These are phyloP conservation scores for Portevinia maculata DNA, from an alignment of 2,888 invertebrate genomes.

Conservation along the genomic window DNA sequence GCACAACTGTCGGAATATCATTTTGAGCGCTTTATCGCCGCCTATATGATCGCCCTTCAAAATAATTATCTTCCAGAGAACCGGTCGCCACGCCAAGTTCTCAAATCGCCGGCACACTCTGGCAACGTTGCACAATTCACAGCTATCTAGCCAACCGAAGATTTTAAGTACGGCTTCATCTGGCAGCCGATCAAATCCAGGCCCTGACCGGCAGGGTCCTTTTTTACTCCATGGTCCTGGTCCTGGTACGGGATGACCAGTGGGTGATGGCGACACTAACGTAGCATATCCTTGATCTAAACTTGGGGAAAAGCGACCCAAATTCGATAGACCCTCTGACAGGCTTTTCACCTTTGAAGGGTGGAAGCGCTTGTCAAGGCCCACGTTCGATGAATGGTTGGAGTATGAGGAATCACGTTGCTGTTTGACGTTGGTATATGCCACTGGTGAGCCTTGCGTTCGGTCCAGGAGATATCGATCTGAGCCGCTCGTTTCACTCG, in stretches of 20 bases:
- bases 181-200: conserved; percentile 85
- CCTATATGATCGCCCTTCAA: conserved; percentile 85
- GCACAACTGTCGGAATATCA: conserved; percentile 86
- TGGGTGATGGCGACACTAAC: conserved; percentile 86
- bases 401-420: conserved; percentile 76
- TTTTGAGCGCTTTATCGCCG: conserved; percentile 87
- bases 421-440: conserved; percentile 78
- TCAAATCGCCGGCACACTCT: conserved; percentile 91
- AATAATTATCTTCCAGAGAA: conserved; percentile 88
- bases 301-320: conserved; percentile 86
- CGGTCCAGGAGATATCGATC: conserved; percentile 82
- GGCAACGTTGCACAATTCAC: conserved; percentile 89
- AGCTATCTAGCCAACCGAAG: conserved; percentile 88
- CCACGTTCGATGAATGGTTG: conserved; percentile 75
- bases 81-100: conserved; percentile 90
- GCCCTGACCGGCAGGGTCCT: conserved; percentile 81
- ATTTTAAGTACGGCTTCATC: conserved; percentile 88
- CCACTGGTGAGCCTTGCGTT: conserved; percentile 80
- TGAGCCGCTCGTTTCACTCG: conserved; percentile 82
- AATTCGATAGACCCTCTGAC: conserved; percentile 81
- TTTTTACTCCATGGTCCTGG: conserved; percentile 82
- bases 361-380: conserved; percentile 80
- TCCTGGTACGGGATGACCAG: conserved; percentile 77
- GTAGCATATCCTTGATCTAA: conserved; percentile 93
- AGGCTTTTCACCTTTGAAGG: conserved; percentile 82